Evolutionary conservation across 1,140 invertebrate species (phyloP).

Genomic region (Euura lappo): DNA sequence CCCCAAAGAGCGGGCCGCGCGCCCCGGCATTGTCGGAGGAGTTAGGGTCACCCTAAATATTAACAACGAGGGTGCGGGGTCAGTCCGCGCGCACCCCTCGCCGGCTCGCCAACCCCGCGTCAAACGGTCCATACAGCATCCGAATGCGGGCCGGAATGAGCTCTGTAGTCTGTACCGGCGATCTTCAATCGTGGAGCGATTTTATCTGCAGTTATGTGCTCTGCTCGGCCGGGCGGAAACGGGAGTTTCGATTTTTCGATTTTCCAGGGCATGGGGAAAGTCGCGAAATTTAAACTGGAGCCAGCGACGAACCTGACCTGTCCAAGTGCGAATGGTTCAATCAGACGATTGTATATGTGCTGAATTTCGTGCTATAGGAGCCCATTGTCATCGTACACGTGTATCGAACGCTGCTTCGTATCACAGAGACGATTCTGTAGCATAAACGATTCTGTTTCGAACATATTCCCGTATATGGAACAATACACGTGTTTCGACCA

Average conservation of each 20-base stretch:
- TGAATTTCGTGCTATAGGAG: too few species aligned
- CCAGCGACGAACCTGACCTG: too few species aligned
- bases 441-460: slow-evolving; percentile 26
- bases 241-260: too few species aligned
- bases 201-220: too few species aligned
- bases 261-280: too few species aligned
- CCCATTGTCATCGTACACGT: not conserved
- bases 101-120: not conserved
- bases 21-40: not conserved
- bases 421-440: not conserved
- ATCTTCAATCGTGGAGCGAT: too few species aligned
- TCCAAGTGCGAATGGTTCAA: too few species aligned
- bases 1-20: not conserved
- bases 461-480: slow-evolving; percentile 38
- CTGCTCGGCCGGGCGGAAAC: too few species aligned
- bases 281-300: too few species aligned
- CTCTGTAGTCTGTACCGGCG: too few species aligned
- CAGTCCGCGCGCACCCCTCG: slow-evolving; percentile 33
- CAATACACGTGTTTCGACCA: slow-evolving; percentile 36
- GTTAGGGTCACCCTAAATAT: slow-evolving; percentile 53
- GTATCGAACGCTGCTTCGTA: not conserved
- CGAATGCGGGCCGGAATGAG: not conserved
- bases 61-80: slow-evolving; percentile 56
- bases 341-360: too few species aligned
- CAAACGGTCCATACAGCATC: slow-evolving; percentile 6